Evolutionary conservation across 2,888 invertebrate species (phyloP), one percentile per base, ranked within the genome.

Genomic region (Poecilus cupreus): DNA sequence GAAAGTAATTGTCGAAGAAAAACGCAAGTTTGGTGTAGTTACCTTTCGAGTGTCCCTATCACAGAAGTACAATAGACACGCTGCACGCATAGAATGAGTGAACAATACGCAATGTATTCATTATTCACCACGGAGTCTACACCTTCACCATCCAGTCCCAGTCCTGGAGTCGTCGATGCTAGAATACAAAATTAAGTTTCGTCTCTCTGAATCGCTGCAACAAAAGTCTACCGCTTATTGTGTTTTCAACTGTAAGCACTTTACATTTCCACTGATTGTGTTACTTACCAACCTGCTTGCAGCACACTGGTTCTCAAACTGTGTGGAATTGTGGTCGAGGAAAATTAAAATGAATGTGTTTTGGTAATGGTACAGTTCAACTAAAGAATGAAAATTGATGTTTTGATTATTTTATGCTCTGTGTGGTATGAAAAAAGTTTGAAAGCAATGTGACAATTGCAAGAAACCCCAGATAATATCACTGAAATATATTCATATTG

Each of bases 261-360:
- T 54, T 54, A 54, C 51, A 18, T 54, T 46, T 16, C 20, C 51
- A 54, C 51, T 54, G 51, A 54, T 54, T 54, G 51, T 54, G 10
- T 54, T 54, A 13, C 46, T 13, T 46, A 13, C 46, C 46, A 13
- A 13, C 46, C n/a, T 13, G 46, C 32, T 32, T 32, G 6, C 5
- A 32, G 4, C 32, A 32, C 6, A 32, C 6, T 32, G 32, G 6
- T 8, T 32, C 32, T 32, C 32, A 32, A 32, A 32, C 32, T 32
- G 32, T 32, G 32, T 32, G 2, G 4, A 8, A 32, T 3, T 0
- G 8, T 3, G 32, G 4, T 8, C 0, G 32, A 32, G 8, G 5
- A n/a, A n/a, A n/a, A n/a, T n/a, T n/a, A n/a, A n/a, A n/a, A n/a
- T n/a, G n/a, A n/a, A n/a, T n/a, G n/a, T n/a, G n/a, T n/a, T n/a